Evolutionary conservation across 2,888 invertebrate species (phyloP).

Genomic region (Limnephilus marmoratus): DNA sequence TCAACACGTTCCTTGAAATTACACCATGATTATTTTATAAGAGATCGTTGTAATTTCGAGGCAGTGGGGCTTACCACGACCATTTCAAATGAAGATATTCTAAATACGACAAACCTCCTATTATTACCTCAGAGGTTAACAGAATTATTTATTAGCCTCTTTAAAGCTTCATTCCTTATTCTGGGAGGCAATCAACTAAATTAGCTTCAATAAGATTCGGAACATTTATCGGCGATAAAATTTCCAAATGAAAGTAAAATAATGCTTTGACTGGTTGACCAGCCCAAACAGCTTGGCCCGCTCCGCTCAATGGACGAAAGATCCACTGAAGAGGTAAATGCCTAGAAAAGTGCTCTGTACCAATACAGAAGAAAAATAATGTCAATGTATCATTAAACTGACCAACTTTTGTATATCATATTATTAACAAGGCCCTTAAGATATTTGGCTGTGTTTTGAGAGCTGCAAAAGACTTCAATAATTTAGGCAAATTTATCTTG

Average conservation of each 20-base stretch:
- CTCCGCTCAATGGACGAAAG: not conserved
- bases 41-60: not conserved
- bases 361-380: too few relatives aligned
- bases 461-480: too few relatives aligned
- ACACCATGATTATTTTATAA: not conserved
- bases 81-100: not conserved
- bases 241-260: constrained; percentile 2
- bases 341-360: too few relatives aligned
- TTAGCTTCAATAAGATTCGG: not conserved
- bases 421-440: too few relatives aligned
- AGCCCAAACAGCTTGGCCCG: not conserved
- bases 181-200: constrained; percentile 12
- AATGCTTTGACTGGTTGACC: not conserved
- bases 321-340: too few relatives aligned
- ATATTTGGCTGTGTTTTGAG: too few relatives aligned
- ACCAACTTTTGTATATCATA: too few relatives aligned
- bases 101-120: not conserved
- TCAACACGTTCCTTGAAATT: not conserved
- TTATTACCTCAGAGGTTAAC: not conserved
- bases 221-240: constrained; percentile 2
- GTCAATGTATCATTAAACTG: too few relatives aligned
- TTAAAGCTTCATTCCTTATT: not conserved
- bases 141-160: not conserved
- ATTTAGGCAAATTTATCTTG: too few relatives aligned
- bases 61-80: not conserved